A percentile compares a stretch with the other conserved stretches of the same genome.
phyloP scores from a whole-genome alignment of 2,888 invertebrate genomes.

The Eristalinus aeneus region DNA sequence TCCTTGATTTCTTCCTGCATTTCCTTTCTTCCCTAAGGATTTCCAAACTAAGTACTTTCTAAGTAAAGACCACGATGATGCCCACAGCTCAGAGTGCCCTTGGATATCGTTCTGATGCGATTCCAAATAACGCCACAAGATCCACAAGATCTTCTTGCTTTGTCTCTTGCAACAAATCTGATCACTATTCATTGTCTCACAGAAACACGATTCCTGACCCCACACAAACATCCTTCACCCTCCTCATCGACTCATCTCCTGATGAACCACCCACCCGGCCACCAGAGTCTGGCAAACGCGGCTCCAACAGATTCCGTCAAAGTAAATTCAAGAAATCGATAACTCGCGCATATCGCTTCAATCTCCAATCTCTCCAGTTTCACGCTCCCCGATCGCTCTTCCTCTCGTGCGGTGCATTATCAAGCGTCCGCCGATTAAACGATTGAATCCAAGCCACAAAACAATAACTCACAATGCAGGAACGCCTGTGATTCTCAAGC shows the following conservation, averaged over 20 bases:
- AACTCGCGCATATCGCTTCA: conserved; percentile 31
- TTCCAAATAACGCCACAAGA: too few species aligned
- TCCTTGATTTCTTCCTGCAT: too few species aligned
- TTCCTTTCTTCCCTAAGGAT: too few species aligned
- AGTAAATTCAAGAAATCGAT: conserved; percentile 32
- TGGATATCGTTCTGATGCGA: too few species aligned
- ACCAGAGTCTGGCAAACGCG: background rate
- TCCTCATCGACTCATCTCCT: background rate
- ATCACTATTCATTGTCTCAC: too few species aligned
- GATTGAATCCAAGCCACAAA: conserved; percentile 41
- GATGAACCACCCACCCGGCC: background rate
- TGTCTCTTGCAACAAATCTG: too few species aligned
- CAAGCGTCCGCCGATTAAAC: conserved; percentile 12
- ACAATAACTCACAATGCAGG: conserved; percentile 54
- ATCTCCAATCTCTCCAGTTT: conserved; percentile 13
- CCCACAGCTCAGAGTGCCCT: too few species aligned
- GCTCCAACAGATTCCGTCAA: background rate
- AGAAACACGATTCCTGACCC: too few species aligned
- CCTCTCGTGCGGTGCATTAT: conserved; percentile 20
- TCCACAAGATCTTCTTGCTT: too few species aligned
- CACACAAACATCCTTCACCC: background rate
- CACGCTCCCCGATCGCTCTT: background rate
- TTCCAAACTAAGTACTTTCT: too few species aligned
- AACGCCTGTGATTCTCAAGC: conserved; percentile 44
- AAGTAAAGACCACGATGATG: too few species aligned